Conservation (phyloP, 2,113 vertebrate species). For the Vireo altiloquus region DNA sequence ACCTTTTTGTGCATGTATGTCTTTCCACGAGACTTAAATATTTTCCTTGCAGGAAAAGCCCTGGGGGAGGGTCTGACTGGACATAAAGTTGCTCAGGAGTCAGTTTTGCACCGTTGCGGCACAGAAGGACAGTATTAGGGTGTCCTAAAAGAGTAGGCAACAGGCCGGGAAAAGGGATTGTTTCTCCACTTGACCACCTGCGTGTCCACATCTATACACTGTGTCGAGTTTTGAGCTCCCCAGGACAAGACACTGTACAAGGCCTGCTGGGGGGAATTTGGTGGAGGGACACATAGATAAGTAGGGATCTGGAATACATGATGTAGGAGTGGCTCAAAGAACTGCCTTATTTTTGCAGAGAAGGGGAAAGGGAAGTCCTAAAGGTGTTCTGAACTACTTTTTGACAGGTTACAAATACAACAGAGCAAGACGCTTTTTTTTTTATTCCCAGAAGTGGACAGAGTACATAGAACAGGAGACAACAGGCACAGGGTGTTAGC, state of each 20-base stretch:
- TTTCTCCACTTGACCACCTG: background rate
- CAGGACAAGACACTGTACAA: background rate
- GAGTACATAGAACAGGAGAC: background rate
- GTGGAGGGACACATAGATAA: background rate
- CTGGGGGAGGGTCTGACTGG: background rate
- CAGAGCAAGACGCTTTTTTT: background rate
- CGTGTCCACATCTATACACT: background rate
- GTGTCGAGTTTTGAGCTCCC: background rate
- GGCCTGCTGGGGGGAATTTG: background rate
- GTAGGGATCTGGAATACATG: background rate
- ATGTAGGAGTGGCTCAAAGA: background rate
- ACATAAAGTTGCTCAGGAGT: background rate
- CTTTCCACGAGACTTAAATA: background rate
- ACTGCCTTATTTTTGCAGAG: background rate
- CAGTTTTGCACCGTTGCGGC: background rate
- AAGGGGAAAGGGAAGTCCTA: background rate
- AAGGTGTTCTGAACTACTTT: background rate
- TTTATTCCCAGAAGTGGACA: background rate
- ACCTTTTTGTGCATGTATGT: accelerated
- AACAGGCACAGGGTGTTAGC: background rate
- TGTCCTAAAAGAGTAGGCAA: background rate
- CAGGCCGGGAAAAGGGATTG: background rate
- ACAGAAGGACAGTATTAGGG: background rate
- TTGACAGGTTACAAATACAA: background rate
- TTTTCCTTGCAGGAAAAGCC: background rate